These are phyloP conservation scores for Lepidocyrtinus sp. DNA, from an alignment of 2,888 invertebrate species.

Conservation along the genomic window DNA sequence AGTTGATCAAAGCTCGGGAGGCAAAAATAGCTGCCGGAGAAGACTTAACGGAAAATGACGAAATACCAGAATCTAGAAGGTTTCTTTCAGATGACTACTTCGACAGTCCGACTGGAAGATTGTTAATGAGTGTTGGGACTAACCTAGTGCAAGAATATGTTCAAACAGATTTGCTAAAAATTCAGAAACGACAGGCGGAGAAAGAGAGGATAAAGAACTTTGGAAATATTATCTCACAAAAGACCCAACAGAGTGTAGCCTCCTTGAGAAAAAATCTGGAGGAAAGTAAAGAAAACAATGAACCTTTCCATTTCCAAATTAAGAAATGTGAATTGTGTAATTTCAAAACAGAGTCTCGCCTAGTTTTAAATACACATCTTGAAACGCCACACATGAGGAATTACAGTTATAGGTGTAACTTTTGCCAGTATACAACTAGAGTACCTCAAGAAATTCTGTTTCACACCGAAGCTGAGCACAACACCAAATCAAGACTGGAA, in stretches of 20 bases:
- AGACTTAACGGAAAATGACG: constrained; percentile 70
- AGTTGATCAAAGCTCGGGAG: constrained; percentile 64
- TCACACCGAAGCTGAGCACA: constrained; percentile 94
- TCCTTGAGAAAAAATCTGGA: constrained; percentile 89
- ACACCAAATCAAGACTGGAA: constrained; percentile 86
- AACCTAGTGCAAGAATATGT: constrained; percentile 94
- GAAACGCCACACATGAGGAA: constrained; percentile 94
- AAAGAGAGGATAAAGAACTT: constrained; percentile 79
- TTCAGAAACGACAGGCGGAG: constrained; percentile 88
- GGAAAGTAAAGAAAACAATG: constrained; percentile 88
- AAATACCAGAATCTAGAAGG: constrained; percentile 70
- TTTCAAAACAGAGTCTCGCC: constrained; percentile 88
- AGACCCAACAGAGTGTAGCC: constrained; percentile 83
- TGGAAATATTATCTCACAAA: constrained; percentile 73
- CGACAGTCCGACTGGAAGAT: constrained; percentile 89
- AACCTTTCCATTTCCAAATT: constrained; percentile 81
- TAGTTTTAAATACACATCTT: constrained; percentile 89
- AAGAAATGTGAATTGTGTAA: constrained; percentile 91
- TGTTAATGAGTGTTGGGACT: constrained; percentile 92
- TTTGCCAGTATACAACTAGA: constrained; percentile 85
- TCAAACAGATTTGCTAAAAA: constrained; percentile 90
- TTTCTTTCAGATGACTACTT: constrained; percentile 77
- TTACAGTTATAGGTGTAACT: constrained; percentile 83
- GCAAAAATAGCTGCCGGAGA: constrained; percentile 62
- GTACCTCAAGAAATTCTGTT: constrained; percentile 90